A percentile compares a stretch with the other conserved stretches of the same genome.
Conservation (phyloP, 2,888 invertebrate species). For the Lycia hirtaria region DNA sequence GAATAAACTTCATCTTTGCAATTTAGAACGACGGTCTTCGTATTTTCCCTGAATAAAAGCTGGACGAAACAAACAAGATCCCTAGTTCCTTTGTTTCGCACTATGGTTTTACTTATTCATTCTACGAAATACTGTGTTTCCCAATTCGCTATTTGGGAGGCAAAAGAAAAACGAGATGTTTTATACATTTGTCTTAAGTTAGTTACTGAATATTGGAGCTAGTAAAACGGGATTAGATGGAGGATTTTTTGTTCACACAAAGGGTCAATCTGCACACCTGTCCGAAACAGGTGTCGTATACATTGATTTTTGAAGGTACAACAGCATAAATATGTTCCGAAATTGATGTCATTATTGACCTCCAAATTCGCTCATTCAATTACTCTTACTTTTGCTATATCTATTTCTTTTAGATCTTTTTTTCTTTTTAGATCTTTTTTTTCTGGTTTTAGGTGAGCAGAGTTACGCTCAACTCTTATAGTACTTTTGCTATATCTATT, state of each 20-base stretch:
- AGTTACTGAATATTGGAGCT: neutral
- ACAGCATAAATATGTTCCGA: neutral
- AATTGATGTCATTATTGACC: too few relatives aligned
- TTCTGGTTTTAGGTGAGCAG: too few relatives aligned
- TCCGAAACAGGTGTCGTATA: slow-evolving; percentile 4
- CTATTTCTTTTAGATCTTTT: too few relatives aligned
- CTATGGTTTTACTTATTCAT: slow-evolving; percentile 24
- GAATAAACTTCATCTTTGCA: neutral
- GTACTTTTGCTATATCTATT: too few relatives aligned
- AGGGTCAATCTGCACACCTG: slow-evolving; percentile 2
- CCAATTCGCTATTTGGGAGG: neutral
- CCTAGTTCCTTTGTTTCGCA: slow-evolving; percentile 6
- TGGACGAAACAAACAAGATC: slow-evolving; percentile 6
- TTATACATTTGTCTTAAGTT: slow-evolving; percentile 4
- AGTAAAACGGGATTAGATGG: neutral
- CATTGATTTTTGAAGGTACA: neutral
- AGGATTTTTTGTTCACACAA: slow-evolving; percentile 6
- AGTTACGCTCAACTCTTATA: too few relatives aligned
- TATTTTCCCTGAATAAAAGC: slow-evolving; percentile 1
- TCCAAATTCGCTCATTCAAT: too few relatives aligned
- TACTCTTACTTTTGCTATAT: too few relatives aligned
- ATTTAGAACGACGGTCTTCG: neutral
- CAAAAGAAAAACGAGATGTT: slow-evolving; percentile 3
- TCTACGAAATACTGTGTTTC: slow-evolving; percentile 9
- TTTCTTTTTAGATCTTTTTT: too few relatives aligned